phyloP scores from a whole-genome alignment of 2,113 vertebrate species.

The Embiotoca jacksoni region DNA sequence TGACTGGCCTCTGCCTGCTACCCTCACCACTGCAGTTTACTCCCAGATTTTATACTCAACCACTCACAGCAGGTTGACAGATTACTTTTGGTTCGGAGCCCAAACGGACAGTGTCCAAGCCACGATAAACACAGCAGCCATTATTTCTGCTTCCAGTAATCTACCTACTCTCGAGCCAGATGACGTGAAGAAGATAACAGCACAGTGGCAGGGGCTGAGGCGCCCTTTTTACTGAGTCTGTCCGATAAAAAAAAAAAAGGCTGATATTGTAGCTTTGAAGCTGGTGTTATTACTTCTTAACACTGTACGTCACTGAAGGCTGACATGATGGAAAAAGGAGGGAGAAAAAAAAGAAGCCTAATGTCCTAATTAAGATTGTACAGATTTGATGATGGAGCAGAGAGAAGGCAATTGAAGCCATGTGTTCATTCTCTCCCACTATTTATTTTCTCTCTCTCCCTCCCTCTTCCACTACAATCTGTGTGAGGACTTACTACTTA shows the following conservation, averaged over 20 bases:
- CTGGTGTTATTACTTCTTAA: constrained; percentile 59
- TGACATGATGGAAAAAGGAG: constrained; percentile 74
- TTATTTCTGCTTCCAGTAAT: constrained; percentile 83
- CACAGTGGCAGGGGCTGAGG: constrained; percentile 47
- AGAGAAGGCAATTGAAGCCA: constrained; percentile 71
- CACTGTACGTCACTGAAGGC: constrained; percentile 64
- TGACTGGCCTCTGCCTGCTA: constrained; percentile 46
- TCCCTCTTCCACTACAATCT: constrained; percentile 15
- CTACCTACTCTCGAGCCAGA: constrained; percentile 67
- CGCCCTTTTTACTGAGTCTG: constrained; percentile 31
- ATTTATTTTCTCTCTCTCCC: constrained; percentile 27
- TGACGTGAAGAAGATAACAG: constrained; percentile 74
- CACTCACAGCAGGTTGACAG: constrained; percentile 74
- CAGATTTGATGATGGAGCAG: constrained; percentile 75
- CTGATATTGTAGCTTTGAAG: constrained; percentile 60
- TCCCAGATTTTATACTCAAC: constrained; percentile 60
- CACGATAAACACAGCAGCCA: constrained; percentile 77
- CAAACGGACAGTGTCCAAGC: constrained; percentile 71
- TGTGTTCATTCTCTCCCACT: constrained; percentile 64
- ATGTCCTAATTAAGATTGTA: constrained; percentile 79
- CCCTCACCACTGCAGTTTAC: constrained; percentile 49
- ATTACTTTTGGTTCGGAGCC: constrained; percentile 77
- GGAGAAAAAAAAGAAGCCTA: constrained; percentile 61
- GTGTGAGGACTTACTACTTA: constrained; percentile 24
- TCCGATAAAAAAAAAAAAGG: constrained; percentile 47